These are phyloP conservation scores for Blomia tropicalis DNA, from an alignment of 2,888 invertebrate species.

Conservation along the genomic window DNA sequence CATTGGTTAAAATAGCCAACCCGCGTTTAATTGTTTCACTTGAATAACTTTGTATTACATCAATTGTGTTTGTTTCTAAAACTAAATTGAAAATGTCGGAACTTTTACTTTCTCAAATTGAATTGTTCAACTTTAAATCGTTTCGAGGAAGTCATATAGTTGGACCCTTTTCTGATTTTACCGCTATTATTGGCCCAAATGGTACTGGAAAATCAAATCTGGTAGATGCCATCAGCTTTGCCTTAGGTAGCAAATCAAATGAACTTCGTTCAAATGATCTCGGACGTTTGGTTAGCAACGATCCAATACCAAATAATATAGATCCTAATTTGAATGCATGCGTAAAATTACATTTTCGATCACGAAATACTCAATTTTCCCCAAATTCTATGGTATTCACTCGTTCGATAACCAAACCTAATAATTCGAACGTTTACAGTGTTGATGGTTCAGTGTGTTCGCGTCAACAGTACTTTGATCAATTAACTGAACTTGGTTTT, in stretches of 20 bases:
- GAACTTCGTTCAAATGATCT: background rate
- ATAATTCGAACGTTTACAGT: background rate
- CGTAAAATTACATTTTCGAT: background rate
- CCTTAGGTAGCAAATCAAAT: background rate
- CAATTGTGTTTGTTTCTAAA: no score
- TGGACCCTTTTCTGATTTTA: constrained; percentile 3
- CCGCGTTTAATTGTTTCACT: no score
- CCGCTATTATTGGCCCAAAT: constrained; percentile 7
- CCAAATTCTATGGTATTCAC: background rate
- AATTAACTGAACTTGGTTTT: background rate
- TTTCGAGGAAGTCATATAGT: background rate
- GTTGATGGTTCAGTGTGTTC: background rate
- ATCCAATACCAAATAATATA: background rate
- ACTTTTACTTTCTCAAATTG: background rate
- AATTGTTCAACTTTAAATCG: constrained; percentile 13
- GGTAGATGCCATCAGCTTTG: constrained; percentile 16
- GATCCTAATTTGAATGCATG: background rate
- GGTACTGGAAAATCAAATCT: constrained; percentile 12
- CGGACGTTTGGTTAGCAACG: background rate
- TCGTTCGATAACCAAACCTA: background rate
- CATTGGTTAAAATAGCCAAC: no score
- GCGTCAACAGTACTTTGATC: background rate
- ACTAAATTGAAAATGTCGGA: no score
- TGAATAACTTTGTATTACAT: no score
- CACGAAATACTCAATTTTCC: background rate